These are phyloP conservation scores for Salvelinus namaycush DNA, from an alignment of 2,113 vertebrate species.

Conservation along the genomic window DNA sequence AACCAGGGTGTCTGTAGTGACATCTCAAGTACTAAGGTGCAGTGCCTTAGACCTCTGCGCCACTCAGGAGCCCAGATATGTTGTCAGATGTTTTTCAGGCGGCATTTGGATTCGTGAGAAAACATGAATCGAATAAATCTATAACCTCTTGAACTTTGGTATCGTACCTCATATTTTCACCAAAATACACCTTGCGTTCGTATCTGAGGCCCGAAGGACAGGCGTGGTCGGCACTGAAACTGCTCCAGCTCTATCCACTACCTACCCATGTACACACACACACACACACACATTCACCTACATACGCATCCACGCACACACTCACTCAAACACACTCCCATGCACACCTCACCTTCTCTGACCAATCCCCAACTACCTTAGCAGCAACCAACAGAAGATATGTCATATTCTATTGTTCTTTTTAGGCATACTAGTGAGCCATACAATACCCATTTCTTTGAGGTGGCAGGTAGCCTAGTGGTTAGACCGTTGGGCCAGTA, in stretches of 20 bases:
- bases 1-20: too few relatives aligned
- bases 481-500: too few relatives aligned
- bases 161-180: conserved; percentile 11
- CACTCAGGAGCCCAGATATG: too few relatives aligned
- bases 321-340: conserved; percentile 20
- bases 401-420: background rate
- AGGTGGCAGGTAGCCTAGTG: too few relatives aligned
- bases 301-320: background rate
- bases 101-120: background rate
- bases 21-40: too few relatives aligned
- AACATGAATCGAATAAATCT: background rate
- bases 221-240: conserved; percentile 41
- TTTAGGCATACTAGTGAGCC: conserved; percentile 5
- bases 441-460: background rate
- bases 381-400: conserved; percentile 41
- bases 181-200: background rate
- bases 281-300: background rate
- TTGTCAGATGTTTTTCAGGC: too few relatives aligned
- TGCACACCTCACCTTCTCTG: conserved; percentile 47
- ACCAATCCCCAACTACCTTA: conserved; percentile 66
- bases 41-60: too few relatives aligned
- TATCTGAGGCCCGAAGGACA: conserved; percentile 40
- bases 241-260: conserved; percentile 40
- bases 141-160: background rate
- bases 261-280: conserved; percentile 8